Percentiles rank a stretch among this genome's conserved stretches.
phyloP scores from a whole-genome alignment of 2,797 vertebrate species.

The Rhabdomys pumilio region DNA sequence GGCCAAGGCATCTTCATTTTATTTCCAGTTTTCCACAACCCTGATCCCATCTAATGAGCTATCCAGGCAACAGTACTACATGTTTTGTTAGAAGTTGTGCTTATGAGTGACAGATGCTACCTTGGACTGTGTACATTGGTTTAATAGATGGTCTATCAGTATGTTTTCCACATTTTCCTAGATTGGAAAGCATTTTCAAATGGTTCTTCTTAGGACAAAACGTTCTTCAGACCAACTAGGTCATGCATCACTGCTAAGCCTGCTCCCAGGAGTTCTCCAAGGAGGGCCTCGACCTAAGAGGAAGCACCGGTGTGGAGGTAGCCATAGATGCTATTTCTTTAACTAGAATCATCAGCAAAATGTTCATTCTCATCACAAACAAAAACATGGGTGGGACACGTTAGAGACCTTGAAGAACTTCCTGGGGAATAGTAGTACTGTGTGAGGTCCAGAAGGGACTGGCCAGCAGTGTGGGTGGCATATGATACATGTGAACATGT shows the following conservation, averaged over 20 bases:
- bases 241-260: background rate
- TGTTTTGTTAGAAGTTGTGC: constrained; percentile 52
- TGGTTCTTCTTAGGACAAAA: background rate
- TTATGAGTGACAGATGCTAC: constrained; percentile 59
- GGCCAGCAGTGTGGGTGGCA: background rate
- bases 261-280: background rate
- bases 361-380: constrained; percentile 43
- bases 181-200: constrained; percentile 47
- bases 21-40: constrained; percentile 68
- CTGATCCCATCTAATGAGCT: constrained; percentile 59
- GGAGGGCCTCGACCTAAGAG: background rate
- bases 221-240: constrained; percentile 37
- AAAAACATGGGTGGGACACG: constrained; percentile 45
- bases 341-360: constrained; percentile 60
- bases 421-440: constrained; percentile 27
- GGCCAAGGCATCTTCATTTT: constrained; percentile 51
- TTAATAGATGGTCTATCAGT: constrained; percentile 49
- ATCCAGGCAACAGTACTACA: constrained; percentile 14
- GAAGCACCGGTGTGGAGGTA: background rate
- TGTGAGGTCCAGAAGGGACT: constrained; percentile 26
- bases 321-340: constrained; percentile 8
- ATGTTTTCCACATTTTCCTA: constrained; percentile 47
- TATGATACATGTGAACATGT: background rate
- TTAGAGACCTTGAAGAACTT: constrained; percentile 22
- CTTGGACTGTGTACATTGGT: constrained; percentile 39